These are phyloP conservation scores for Bimastos eiseni DNA, from an alignment of 2,888 invertebrate species.

Conservation along the genomic window DNA sequence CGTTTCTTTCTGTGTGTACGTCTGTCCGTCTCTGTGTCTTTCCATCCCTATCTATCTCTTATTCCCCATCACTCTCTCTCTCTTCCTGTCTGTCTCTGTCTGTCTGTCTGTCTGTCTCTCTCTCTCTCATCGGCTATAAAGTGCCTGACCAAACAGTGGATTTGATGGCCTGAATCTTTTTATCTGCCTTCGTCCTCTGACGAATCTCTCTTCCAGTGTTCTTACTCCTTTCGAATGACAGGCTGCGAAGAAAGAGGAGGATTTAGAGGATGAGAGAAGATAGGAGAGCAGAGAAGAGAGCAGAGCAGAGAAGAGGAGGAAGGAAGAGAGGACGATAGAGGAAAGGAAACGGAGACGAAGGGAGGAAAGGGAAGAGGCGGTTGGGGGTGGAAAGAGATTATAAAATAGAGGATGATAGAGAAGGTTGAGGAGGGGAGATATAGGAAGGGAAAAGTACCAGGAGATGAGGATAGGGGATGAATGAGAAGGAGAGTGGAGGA, in stretches of 20 bases:
- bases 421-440: too few species aligned
- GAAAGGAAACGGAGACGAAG: not conserved
- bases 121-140: not conserved
- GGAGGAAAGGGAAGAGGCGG: not conserved
- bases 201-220: not conserved
- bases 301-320: not conserved
- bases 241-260: too few species aligned
- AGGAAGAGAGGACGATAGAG: not conserved
- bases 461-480: too few species aligned
- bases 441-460: too few species aligned
- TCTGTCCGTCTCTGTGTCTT: too few species aligned
- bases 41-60: too few species aligned
- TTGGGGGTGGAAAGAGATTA: not conserved
- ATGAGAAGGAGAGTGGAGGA: too few species aligned
- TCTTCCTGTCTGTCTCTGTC: too few species aligned
- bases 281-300: not conserved
- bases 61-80: too few species aligned
- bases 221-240: not conserved
- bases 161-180: not conserved
- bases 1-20: too few species aligned
- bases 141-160: not conserved
- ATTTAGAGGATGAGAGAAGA: not conserved
- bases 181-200: not conserved
- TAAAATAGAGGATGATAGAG: too few species aligned
- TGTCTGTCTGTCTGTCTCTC: too few species aligned